Evolutionary conservation across 2,113 vertebrate species (phyloP).

Genomic region (Carassius auratus): DNA sequence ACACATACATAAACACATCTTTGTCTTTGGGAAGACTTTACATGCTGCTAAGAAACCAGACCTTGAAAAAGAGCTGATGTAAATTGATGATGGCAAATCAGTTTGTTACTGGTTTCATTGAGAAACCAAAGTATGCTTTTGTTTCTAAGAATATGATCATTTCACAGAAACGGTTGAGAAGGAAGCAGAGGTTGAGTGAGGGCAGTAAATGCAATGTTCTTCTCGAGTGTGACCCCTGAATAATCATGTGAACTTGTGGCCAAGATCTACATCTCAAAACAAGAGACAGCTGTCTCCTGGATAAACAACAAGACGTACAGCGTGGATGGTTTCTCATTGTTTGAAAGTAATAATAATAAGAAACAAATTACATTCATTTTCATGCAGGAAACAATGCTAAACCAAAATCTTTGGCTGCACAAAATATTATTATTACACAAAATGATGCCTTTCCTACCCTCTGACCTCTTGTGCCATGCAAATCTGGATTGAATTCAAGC

Average conservation of each 20-base stretch:
- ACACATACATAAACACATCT: background rate
- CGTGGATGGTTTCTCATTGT: background rate
- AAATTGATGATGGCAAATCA: background rate
- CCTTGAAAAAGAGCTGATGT: background rate
- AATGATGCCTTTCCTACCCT: background rate
- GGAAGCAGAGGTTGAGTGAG: constrained; percentile 13
- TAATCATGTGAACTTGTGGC: constrained; percentile 10
- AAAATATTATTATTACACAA: background rate
- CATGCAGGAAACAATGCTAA: background rate
- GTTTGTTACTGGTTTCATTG: background rate
- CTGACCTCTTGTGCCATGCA: background rate
- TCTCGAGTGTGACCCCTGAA: background rate
- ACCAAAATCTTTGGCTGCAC: background rate
- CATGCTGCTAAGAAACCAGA: background rate
- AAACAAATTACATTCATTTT: background rate
- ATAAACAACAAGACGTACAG: constrained; percentile 7
- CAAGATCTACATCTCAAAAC: constrained; percentile 17
- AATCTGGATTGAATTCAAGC: background rate
- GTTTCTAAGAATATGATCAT: constrained; percentile 10
- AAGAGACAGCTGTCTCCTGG: constrained; percentile 20
- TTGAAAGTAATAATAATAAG: background rate
- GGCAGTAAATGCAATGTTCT: constrained; percentile 16
- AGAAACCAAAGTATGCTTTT: background rate
- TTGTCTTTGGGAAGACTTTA: background rate
- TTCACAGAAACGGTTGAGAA: background rate